Base-by-base conservation (phyloP, 2,797 vertebrate species). In the Propithecus deckenii region DNA sequence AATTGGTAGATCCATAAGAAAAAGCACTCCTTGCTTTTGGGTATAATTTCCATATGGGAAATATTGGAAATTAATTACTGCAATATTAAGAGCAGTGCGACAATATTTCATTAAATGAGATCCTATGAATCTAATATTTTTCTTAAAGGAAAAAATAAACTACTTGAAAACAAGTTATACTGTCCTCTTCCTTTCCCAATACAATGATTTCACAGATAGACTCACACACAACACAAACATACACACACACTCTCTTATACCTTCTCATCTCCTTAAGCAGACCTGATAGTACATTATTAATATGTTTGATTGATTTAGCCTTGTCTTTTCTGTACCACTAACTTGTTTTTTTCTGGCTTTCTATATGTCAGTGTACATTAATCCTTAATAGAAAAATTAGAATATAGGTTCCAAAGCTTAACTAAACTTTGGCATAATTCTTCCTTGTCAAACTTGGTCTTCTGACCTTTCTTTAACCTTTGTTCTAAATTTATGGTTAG, bases 141-240 rank as follows among this genome's bases (percentile, higher is more conserved):
- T 57, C 17, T 63, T 46, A 50, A 79, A 78, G 23, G 52, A 52
- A 75, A 79, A 89, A 94, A 57, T 86, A 87, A 95, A 85, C 7
- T 92, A 48, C 23, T 81, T 86, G n/a, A 89, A 97, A 96, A 75
- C 43, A 86, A 89, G 48, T 61, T 61, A 28, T 41, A 78, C 2
- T 1, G 35, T 79, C 10, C 80, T 84, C 43, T 71, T 79, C 81
- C 22, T 96, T 79, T 76, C 25, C 23, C 5, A 71, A 80, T 3
- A 35, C 32, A 85, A 30, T 38, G 0, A 46, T 48, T 80, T 78
- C 30, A 57, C 6, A 84, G 59, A 46, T 4, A 71, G 3, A 67
- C 32, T 78, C 0, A 61, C 2, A 52, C 12, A 72, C 18, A 52
- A 91, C 10, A 57, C 2, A 25, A 41, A 65, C 10, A 46, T 10